Percentiles rank a stretch among this genome's conserved stretches.
phyloP scores from a whole-genome alignment of 2,113 vertebrate species.

The Heptranchias perlo region DNA sequence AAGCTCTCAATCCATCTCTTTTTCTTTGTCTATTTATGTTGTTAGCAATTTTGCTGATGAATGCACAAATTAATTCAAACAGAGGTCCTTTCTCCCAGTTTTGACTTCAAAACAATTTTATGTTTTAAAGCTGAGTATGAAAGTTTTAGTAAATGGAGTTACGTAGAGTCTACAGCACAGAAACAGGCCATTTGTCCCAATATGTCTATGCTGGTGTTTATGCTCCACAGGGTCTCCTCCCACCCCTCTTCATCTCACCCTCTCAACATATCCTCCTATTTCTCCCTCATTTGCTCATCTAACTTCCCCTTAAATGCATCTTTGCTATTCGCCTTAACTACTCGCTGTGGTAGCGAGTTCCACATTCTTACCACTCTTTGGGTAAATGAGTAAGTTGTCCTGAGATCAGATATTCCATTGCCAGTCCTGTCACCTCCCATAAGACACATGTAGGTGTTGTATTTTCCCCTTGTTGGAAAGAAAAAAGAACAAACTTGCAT shows the following conservation, averaged over 20 bases:
- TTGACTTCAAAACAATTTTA: not conserved
- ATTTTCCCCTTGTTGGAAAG: not conserved
- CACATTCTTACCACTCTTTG: too few relatives aligned
- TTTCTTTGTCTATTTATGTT: not conserved
- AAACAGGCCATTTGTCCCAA: too few relatives aligned
- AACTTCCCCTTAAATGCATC: too few relatives aligned
- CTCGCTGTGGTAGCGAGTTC: too few relatives aligned
- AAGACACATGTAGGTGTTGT: not conserved
- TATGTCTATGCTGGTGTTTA: too few relatives aligned
- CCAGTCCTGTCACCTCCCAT: not conserved
- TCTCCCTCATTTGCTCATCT: too few relatives aligned
- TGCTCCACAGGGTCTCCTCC: too few relatives aligned
- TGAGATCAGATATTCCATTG: not conserved
- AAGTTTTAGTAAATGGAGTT: not conserved
- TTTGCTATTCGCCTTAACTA: too few relatives aligned
- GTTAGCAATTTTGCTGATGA: not conserved
- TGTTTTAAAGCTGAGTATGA: not conserved
- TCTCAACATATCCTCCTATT: too few relatives aligned
- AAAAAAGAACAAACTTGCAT: not conserved
- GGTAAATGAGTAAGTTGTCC: not conserved
- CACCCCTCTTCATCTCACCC: too few relatives aligned
- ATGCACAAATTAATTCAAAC: not conserved
- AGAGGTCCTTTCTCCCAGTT: not conserved
- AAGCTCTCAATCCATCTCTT: not conserved
- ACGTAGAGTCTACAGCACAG: too few relatives aligned